Evolutionary conservation across 2,113 vertebrate species (phyloP), one percentile per base, ranked within the genome.

Genomic region (Athene cunicularia): DNA sequence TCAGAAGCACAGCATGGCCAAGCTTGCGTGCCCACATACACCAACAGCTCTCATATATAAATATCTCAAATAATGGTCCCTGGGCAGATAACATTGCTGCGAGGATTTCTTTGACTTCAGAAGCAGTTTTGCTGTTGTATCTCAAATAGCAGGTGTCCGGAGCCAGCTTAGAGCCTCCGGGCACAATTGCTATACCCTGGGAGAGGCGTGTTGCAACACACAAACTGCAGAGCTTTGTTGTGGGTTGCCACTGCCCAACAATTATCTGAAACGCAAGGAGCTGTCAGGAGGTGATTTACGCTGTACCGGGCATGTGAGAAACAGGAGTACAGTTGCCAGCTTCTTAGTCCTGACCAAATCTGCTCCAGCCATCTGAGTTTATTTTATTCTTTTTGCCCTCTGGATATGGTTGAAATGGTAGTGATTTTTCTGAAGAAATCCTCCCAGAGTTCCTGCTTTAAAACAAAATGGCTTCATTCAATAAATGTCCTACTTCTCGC

Each of bases 91-190:
- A 91, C 63, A 67, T 22, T 82, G 90, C 83, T 96, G 73, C 20
- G 56, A 97, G 70, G 86, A 83, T 86, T 97, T 92, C 93, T 94
- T 63, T 97, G 94, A 97, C 94, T 96, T 97, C 95, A 97, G 95
- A 90, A 72, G 70, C 86, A 85, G 93, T 90, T 97, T 85, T 93
- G 95, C 64, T 83, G 50, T 11, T 86, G 37, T 67, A 85, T 80
- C 77, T 86, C 75, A 75, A 94, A 72, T 52, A 95, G 93, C 97
- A 97, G 95, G 91, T 94, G 94, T 81, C 89, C 41, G 0, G 28
- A 83, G 85, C 66, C 93, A 95, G 94, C n/a, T 74, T 24, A 83
- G 62, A 90, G 93, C 94, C 89, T 87, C 28, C 0, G 0, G 88
- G 70, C 85, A 87, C 81, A 52, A 71, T 20, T 76, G 91, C 88